Base-by-base conservation (phyloP, 1,140 invertebrate species). In the Megalopta genalis region DNA sequence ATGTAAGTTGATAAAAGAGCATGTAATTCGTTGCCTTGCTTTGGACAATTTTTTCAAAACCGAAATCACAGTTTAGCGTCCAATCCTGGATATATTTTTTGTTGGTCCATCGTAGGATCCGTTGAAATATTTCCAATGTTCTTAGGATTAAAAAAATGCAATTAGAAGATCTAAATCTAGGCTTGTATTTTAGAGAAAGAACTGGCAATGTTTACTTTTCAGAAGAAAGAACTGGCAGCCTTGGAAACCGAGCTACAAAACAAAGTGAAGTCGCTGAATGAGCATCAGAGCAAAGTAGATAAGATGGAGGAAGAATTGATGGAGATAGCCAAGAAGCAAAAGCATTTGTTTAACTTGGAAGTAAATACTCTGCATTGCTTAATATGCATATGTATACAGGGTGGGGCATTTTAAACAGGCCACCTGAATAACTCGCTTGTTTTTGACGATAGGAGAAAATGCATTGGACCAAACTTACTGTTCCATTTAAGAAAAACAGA, bases 221-320 rank as follows among this genome's bases (percentile, higher is more conserved):
- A 93, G 88, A 94, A 94, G 82, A 93, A 95, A 84, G 95, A 96
- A 88, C 89, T 97, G 70, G 93, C 94, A 52, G 93, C 94, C 42
- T 88, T 96, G 42, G 95, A 96, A 87, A 91, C 93, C 6, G 94
- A 96, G 89, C 81, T 96, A 16, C 93, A 95, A 85, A 93, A 90
- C 16, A 94, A 95, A 67, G 94, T 95, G 39, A 93, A 93, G 75
- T 93, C 93, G 5, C 90, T 96, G n/a, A 94, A 94, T 52, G 94
- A 94, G 14, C 94, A 94, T 70, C 93, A 95, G 70, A 93, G 92
- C 52, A 94, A 94, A 86, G 93, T 96, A 14, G 94, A 95, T 80
- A 92, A 93, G 76, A 93, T 96, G 87, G 95, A 96, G 81, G 93
- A 94, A 12, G 94, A 95, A 88, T 89, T 96, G 62, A 92, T 94